Base-by-base conservation (phyloP, 2,113 vertebrate genomes). In the Corythornis madagascariensis region DNA sequence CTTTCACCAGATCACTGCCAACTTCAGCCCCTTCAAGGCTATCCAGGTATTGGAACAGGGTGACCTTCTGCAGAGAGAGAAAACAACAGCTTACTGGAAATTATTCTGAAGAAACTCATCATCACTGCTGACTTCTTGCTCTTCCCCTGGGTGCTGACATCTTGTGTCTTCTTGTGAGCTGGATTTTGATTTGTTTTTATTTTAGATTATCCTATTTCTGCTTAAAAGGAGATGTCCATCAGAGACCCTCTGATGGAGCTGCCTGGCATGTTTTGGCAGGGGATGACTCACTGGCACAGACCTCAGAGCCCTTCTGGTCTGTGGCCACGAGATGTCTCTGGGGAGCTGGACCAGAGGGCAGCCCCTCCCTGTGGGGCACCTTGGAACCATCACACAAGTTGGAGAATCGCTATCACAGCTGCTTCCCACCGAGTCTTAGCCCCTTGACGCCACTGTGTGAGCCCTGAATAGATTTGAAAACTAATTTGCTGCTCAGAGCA, bases 401-500 rank as follows among this genome's bases (percentile, higher is more conserved):
- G 92, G 77, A 67, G 85, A 85, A 93, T 71, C 2, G 1, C 93
- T 60, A 33, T 43, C 2, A 1, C 79, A 75, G 80, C 93, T 3
- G 3, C 83, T 92, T 83, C 77, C 83, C 71, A 75, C 73, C 1
- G 7, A 78, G 47, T 42, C 45, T 75, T 33, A 75, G 42, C 84
- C 77, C 87, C 50, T 74, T 24, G 19, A n/a, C 1, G 4, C 60
- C 43, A 17, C 56, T 92, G 59, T 6, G 5, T 48, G 91, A 90
- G 85, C 67, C 69, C 93, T 94, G 87, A 71, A 40, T 93, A 75
- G 69, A 91, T 88, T 90, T 96, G 87, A 94, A 96, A 95, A 93
- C 91, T 92, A 86, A 95, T 97, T 94, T 97, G 83, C 90, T 96
- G 96, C 89, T 88, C 81, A 81, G 87, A 92, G 81, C 89, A 86